Evolutionary conservation across 2,113 vertebrate species (phyloP), one percentile per base, ranked within the genome.

Genomic region (Antidorcas marsupialis): DNA sequence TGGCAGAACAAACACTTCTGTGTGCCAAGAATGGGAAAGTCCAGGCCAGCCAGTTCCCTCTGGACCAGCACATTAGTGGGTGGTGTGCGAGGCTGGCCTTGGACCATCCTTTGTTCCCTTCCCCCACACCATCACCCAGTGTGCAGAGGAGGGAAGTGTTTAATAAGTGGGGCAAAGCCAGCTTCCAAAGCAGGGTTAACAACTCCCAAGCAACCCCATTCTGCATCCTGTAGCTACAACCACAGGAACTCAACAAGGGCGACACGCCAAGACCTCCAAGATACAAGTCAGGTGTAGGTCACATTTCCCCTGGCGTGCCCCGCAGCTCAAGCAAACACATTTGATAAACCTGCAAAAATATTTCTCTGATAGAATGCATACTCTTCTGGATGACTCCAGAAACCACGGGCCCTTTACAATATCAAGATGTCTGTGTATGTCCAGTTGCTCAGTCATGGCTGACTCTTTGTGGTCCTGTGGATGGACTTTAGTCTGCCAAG

Each of bases 21-120:
- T 25, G 88, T 39, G 96, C 96, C 97, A 91, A 88, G 95, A 94
- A 64, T 2, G 59, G 45, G 95, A 81, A 97, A 97, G 64, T 87
- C 30, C 33, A 39, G 7, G 71, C 97, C 87, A 16, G 62, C 97
- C 39, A 4, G 87, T 21, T 90, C 89, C 96, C 87, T 43, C 55
- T 2, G 74, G 97, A 89, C 86, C 60, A 11, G 52, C 6, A 10
- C 4, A 6, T n/a, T 59, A 5, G 50, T 4, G 30, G 82, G 39
- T 2, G n/a, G 78, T 84, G 17, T n/a, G 62, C 8, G 84, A 91
- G 83, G 10, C 1, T 1, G 62, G 84, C 87, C 84, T 89, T 55
- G 64, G 89, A 52, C 43, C 45, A 0, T 47, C 45, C 74, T 21
- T 67, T 0, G 0, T 8, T 25, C 33, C 76, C 64, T 53, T 21